A percentile compares a stretch with the other conserved stretches of the same genome.
These are phyloP conservation scores for Cnemophilus loriae DNA, from an alignment of 2,113 vertebrate genomes.

Conservation along the genomic window DNA sequence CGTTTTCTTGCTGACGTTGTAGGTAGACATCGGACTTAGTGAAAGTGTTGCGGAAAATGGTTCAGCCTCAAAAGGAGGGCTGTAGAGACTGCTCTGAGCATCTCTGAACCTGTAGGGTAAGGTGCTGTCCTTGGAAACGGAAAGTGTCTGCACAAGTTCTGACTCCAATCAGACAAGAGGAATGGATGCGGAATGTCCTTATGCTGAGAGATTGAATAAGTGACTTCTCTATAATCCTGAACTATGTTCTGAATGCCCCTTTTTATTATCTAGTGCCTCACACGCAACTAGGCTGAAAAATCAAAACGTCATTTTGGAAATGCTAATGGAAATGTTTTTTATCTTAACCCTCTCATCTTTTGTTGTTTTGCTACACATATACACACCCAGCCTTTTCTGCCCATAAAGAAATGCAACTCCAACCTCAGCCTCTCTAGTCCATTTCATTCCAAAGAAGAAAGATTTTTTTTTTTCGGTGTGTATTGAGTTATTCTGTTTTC, in stretches of 20 bases:
- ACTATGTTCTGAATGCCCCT: background rate
- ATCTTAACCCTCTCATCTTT: background rate
- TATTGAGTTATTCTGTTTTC: background rate
- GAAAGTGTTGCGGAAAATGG: background rate
- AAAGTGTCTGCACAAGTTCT: background rate
- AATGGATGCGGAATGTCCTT: background rate
- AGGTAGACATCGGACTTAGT: background rate
- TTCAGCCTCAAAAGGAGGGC: background rate
- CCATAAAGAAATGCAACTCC: background rate
- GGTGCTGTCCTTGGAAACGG: background rate
- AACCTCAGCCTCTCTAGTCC: background rate
- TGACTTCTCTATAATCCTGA: background rate
- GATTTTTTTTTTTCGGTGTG: background rate
- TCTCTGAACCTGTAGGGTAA: background rate
- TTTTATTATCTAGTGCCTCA: background rate
- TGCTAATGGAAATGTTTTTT: background rate
- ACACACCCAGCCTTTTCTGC: accelerated
- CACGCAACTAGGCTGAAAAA: background rate
- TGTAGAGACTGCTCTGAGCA: background rate
- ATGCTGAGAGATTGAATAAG: background rate
- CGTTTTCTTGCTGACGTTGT: background rate
- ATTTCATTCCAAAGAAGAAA: background rate
- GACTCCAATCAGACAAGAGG: background rate
- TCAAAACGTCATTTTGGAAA: background rate
- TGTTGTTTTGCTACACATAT: background rate